Evolutionary conservation across 1,140 invertebrate species (phyloP).

Genomic region (Leptinotarsa texana): DNA sequence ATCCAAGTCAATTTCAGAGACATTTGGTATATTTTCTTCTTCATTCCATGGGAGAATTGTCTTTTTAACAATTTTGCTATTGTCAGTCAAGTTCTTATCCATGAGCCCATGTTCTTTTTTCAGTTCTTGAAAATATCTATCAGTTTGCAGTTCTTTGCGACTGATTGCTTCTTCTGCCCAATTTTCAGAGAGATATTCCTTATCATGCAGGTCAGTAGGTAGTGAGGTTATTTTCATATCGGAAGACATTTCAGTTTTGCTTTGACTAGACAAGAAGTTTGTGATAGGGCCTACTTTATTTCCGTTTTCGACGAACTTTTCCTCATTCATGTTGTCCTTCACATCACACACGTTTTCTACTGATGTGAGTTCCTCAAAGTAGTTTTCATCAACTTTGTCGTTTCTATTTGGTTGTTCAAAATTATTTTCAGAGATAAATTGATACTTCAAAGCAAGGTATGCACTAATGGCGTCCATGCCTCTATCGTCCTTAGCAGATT

Average conservation of each 20-base stretch:
- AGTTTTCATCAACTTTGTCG: background rate
- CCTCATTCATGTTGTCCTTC: background rate
- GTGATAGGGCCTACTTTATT: background rate
- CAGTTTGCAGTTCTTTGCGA: conserved; percentile 34
- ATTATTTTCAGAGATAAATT: background rate
- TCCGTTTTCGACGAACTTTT: background rate
- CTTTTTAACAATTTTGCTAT: conserved; percentile 39
- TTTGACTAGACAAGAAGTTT: background rate
- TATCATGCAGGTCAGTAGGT: background rate
- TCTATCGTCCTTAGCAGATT: background rate
- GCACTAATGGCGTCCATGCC: conserved; percentile 35
- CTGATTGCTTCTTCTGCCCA: conserved; percentile 24
- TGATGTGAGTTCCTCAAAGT: too few species aligned
- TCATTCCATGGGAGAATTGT: conserved; percentile 21
- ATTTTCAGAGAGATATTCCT: background rate
- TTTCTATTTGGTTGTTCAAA: background rate
- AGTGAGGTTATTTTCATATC: background rate
- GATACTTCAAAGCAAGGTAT: conserved; percentile 43
- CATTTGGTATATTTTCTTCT: conserved; percentile 35
- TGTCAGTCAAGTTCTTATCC: conserved; percentile 34
- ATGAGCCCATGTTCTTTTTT: conserved; percentile 30
- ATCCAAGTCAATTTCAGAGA: conserved; percentile 43
- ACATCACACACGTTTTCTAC: background rate
- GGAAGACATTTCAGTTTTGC: background rate
- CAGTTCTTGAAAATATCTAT: conserved; percentile 39